These are phyloP conservation scores for Nyctereutes procyonoides DNA, from an alignment of 2,113 vertebrate genomes.

Conservation along the genomic window DNA sequence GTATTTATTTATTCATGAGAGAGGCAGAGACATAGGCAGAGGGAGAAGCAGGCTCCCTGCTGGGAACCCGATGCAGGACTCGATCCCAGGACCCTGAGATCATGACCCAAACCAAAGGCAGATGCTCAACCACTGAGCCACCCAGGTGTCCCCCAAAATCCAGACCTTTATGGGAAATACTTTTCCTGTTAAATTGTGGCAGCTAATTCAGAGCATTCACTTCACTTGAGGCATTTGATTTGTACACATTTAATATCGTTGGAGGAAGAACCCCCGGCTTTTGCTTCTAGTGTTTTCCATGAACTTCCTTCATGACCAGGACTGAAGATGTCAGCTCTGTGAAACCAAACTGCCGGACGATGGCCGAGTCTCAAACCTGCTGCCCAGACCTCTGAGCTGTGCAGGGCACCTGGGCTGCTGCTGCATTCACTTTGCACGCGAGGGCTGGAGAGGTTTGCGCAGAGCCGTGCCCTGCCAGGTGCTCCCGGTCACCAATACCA, in stretches of 20 bases:
- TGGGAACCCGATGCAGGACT: neutral
- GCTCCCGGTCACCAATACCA: neutral
- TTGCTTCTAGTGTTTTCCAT: neutral
- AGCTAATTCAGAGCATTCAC: neutral
- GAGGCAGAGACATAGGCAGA: neutral
- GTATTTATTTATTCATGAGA: neutral
- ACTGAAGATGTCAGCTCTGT: neutral
- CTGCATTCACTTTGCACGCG: neutral
- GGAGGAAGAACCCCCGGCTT: neutral
- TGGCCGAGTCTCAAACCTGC: neutral
- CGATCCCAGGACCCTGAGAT: neutral
- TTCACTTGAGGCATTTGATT: neutral
- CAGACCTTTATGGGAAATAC: neutral
- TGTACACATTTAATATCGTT: neutral
- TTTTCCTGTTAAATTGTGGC: neutral
- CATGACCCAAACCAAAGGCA: neutral
- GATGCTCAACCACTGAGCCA: neutral
- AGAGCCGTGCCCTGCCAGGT: accelerated
- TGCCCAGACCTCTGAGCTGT: neutral
- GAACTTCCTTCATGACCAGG: neutral
- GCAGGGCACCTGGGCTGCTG: neutral
- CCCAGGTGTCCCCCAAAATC: neutral
- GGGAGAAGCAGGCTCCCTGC: neutral
- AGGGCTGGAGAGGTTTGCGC: neutral
- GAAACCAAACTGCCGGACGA: neutral